Evolutionary conservation across 1,140 invertebrate species (phyloP).

Genomic region (Drosophila saltans): DNA sequence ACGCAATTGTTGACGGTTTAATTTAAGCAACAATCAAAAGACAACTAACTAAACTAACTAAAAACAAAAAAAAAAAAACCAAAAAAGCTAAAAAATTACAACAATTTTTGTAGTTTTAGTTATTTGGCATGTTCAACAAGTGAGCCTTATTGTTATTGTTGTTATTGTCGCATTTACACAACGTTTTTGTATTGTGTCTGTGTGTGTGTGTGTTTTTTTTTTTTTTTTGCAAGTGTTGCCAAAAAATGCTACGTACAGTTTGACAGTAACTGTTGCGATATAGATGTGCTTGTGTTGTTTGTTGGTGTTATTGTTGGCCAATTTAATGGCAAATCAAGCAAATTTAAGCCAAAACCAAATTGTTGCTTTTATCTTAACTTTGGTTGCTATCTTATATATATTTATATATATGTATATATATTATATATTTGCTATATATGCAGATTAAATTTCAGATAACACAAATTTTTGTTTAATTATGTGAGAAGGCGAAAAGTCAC

Average conservation of each 20-base stretch:
- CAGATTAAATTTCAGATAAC: conserved; percentile 63
- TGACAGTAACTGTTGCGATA: not conserved
- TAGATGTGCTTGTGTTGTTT: conserved; percentile 12
- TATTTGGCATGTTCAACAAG: conserved; percentile 39
- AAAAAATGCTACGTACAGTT: conserved; percentile 6
- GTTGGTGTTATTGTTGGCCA: conserved; percentile 6
- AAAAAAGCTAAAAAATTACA: not conserved
- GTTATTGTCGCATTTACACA: no score
- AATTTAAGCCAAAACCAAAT: conserved; percentile 3
- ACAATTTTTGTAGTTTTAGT: conserved; percentile 39
- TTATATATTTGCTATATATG: conserved; percentile 9
- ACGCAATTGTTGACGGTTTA: conserved; percentile 20
- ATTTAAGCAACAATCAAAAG: not conserved
- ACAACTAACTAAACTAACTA: no score
- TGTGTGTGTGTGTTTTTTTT: conserved; percentile 2
- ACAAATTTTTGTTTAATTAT: conserved; percentile 46
- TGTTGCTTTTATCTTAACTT: conserved; percentile 27
- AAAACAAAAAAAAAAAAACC: conserved; percentile 16
- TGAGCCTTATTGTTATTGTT: conserved; percentile 25
- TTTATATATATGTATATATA: not conserved
- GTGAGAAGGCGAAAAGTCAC: conserved; percentile 32
- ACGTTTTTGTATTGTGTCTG: no score
- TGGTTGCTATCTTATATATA: conserved; percentile 25
- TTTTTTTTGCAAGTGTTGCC: conserved; percentile 4
- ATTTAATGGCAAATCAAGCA: conserved; percentile 18